Evolutionary conservation across 92 coral and sea anemone species (phyloP), one percentile per base, ranked within the genome.

Genomic region (Porites divaricata): DNA sequence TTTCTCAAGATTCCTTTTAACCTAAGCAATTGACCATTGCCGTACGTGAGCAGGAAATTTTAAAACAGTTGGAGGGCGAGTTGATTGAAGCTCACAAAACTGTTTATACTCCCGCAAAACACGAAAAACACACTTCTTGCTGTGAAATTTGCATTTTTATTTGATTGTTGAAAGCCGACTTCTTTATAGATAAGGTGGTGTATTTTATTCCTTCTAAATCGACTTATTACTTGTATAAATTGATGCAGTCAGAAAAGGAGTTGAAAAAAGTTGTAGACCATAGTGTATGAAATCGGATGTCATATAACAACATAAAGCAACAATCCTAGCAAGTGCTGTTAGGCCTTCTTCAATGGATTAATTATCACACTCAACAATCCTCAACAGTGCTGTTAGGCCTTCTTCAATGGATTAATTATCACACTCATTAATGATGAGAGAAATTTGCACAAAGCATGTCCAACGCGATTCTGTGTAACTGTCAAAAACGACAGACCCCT

Each of bases 81-180:
- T 73, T 24, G 10, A 2, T 63, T 77, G 57, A 48, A 19, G 79
- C 12, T 9, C 24, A 53, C 21, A 68, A 28, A 54, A 3, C 41
- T 1, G 21, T 3, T 54, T 54, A 54, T 48, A 35, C 17, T 79
- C 75, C 49, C 54, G 54, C 52, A 25, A 77, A 68, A 14, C 63
- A 26, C 17, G 51, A 52, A 66, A 65, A 51, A 54, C 66, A 26
- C 51, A 26, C 21, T 26, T 80, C 85, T 16, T 80, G 85, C 76
- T 80, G 76, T 35, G 85, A 57, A n/a, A 51, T 80, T 80, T 67
- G 28, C 73, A 54, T 16, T 51, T 68, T 52, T 53, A 26, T 53
- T 68, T 58, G 24, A 67, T 26, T 14, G 56, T 52, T 11, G 25
- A 16, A 12, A 51, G 28, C 67, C 1, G 19, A 56, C 1, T 16